Base-by-base conservation (phyloP, 2,888 invertebrate species). In the Chirona hameri region DNA sequence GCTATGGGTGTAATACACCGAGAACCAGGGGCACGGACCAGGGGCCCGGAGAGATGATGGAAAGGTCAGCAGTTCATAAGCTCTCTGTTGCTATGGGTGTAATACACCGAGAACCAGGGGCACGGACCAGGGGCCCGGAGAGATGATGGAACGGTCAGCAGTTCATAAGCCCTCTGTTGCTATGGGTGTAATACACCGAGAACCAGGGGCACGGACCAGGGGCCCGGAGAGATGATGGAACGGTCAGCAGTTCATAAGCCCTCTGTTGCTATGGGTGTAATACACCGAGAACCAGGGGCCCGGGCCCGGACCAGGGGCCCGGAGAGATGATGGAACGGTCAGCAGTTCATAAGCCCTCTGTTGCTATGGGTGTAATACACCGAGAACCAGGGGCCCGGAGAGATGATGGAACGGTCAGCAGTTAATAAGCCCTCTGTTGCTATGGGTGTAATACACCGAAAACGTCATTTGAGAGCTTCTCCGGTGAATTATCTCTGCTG, bases 201-300 rank as follows among this genome's bases (percentile, higher is more conserved):
- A 7, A n/a, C n/a, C n/a, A n/a, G n/a, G n/a, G 98, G 99, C 82
- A 98, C 99, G 98, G 99, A 99, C 90, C 99, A 99, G 90, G 98
- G 98, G 31, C 97, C 98, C 60, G 93, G 95, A 83, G 98, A 98
- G 90, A 98, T 99, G 98, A 98, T 99, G 96, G 98, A 98, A 87
- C 92, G 98, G 90, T 91, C 84, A 82, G 85, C 15, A 39, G 7
- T 7, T 39, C 39, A 39, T 39, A 2, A 39, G 39, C 39, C 7
- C 39, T 7, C 39, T 39, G 39, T 39, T 39, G 39, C 39, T 39
- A 39, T 39, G 39, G 39, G 39, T 39, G 39, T 39, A 2, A 39
- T 39, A 7, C 39, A 39, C 39, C 39, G 39, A 39, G 39, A 7
- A n/a, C n/a, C n/a, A n/a, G n/a, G n/a, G n/a, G n/a, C n/a, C n/a